Percentiles rank a stretch among this genome's conserved stretches.
phyloP scores from a whole-genome alignment of 1,140 invertebrate species.

The Pseudoatta argentina region DNA sequence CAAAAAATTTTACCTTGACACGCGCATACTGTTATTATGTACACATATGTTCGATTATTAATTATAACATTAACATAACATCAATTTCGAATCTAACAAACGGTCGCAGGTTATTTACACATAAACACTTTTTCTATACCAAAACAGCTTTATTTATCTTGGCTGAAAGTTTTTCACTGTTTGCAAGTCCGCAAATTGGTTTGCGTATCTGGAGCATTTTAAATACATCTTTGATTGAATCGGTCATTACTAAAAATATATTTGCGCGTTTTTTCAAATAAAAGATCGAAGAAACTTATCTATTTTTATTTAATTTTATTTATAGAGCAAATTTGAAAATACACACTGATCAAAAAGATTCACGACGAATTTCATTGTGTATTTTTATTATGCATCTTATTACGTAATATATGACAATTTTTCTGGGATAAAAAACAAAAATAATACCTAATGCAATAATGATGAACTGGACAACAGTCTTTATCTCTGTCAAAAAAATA shows the following conservation, averaged over 20 bases:
- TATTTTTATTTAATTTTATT: background rate
- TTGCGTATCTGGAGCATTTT: background rate
- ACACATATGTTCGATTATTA: background rate
- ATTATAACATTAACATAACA: background rate
- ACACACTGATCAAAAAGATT: no score
- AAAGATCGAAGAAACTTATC: background rate
- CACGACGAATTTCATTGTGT: background rate
- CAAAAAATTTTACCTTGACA: background rate
- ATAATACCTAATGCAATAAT: background rate
- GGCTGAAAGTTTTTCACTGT: background rate
- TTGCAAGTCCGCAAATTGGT: background rate
- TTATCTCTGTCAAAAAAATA: background rate
- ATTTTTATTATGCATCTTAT: background rate
- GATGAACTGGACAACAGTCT: background rate
- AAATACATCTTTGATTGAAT: background rate
- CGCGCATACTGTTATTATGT: background rate
- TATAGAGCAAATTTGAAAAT: background rate
- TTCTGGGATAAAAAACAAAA: background rate
- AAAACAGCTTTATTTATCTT: constrained; percentile 20
- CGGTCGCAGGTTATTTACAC: background rate
- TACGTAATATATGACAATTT: background rate
- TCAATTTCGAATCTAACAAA: background rate
- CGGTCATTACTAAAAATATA: background rate
- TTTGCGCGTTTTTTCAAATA: background rate
- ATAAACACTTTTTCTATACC: background rate